These are phyloP conservation scores for Drymodes brunneopygia DNA, from an alignment of 2,113 vertebrate species.

Conservation along the genomic window DNA sequence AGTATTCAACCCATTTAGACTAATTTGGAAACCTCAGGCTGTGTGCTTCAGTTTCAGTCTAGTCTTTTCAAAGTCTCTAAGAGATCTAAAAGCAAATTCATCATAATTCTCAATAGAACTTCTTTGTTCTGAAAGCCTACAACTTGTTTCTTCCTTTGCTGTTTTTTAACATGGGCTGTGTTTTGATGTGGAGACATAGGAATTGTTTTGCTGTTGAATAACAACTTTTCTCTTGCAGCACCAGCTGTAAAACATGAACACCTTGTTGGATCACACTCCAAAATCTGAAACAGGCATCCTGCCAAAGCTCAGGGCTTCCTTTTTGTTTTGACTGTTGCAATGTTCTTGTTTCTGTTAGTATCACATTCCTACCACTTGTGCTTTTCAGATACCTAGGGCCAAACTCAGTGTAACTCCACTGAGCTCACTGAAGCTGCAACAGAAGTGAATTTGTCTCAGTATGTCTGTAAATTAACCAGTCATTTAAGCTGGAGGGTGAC, in stretches of 20 bases:
- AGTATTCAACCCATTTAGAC: background rate
- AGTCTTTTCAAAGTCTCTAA: background rate
- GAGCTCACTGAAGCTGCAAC: background rate
- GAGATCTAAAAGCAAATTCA: background rate
- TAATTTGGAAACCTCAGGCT: background rate
- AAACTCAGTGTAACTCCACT: background rate
- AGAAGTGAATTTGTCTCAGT: slow-evolving; percentile 26
- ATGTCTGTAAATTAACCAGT: slow-evolving; percentile 50
- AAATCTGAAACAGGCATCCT: slow-evolving; percentile 36
- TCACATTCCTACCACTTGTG: slow-evolving; percentile 33
- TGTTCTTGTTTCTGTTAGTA: slow-evolving; percentile 42
- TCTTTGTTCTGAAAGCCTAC: background rate
- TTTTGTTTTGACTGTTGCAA: slow-evolving; percentile 1
- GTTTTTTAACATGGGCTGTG: background rate
- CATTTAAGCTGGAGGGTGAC: slow-evolving; percentile 49
- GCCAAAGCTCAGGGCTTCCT: slow-evolving; percentile 16
- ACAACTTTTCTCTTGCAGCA: slow-evolving; percentile 19
- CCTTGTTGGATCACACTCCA: slow-evolving; percentile 26
- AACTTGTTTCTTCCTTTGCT: background rate
- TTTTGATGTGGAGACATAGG: background rate
- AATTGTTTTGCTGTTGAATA: background rate
- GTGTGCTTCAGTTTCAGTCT: background rate
- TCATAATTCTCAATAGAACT: background rate
- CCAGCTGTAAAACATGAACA: slow-evolving; percentile 4
- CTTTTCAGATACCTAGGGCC: background rate